phyloP scores from a whole-genome alignment of 2,797 vertebrate species.

The Cercopithecus mitis region DNA sequence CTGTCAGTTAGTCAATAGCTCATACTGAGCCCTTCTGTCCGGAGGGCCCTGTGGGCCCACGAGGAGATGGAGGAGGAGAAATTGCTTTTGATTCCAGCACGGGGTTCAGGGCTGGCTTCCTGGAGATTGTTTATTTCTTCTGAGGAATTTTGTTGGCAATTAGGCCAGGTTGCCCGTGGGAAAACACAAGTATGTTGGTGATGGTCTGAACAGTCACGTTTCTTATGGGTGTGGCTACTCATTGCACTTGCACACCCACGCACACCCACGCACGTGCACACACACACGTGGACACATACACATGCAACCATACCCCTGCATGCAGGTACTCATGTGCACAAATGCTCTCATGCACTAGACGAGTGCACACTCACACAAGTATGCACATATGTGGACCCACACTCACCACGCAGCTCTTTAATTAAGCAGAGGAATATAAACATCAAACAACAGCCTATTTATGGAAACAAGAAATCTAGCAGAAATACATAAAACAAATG shows the following conservation, averaged over 20 bases:
- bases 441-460: neutral
- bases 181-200: neutral
- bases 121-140: constrained; percentile 39
- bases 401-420: neutral
- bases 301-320: no score
- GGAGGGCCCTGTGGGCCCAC: neutral
- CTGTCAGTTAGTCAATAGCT: constrained; percentile 48
- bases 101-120: neutral
- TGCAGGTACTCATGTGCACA: neutral
- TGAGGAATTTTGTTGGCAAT: constrained; percentile 37
- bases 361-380: neutral
- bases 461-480: neutral
- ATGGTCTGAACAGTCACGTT: neutral
- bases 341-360: neutral
- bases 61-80: neutral
- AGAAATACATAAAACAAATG: neutral
- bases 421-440: neutral
- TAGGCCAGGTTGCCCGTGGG: neutral
- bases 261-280: no score
- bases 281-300: fast-evolving
- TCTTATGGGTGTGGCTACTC: neutral
- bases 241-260: fast-evolving
- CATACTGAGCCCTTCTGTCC: constrained; percentile 22
- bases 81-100: neutral
- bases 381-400: fast-evolving